These are phyloP conservation scores for Meandrusa payeni DNA, from an alignment of 2,888 invertebrate species.

Conservation along the genomic window DNA sequence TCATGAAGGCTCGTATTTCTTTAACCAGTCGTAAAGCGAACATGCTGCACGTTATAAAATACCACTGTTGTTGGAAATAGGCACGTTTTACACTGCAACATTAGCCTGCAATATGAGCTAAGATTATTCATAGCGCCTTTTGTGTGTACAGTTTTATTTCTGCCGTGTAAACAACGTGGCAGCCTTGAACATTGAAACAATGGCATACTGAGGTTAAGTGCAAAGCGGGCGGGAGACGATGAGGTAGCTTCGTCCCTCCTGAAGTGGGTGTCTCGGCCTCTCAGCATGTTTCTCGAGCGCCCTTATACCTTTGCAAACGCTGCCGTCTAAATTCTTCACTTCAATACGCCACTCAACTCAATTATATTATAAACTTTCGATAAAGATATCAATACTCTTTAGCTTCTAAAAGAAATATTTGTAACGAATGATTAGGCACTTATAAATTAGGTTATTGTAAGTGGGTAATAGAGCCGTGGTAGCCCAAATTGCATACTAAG, in stretches of 20 bases:
- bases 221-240: conserved; percentile 52
- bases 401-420: too few relatives aligned
- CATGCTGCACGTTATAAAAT: not conserved
- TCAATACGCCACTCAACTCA: conserved; percentile 29
- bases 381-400: not conserved
- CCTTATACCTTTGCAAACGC: conserved; percentile 46
- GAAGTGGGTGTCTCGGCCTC: conserved; percentile 33
- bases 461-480: too few relatives aligned
- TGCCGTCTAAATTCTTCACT: conserved; percentile 44
- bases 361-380: conserved; percentile 36
- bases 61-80: not conserved
- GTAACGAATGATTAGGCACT: too few relatives aligned
- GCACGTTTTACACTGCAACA: conserved; percentile 11
- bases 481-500: too few relatives aligned
- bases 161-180: conserved; percentile 21
- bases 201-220: conserved; percentile 45
- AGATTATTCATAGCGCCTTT: conserved; percentile 22
- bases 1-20: too few relatives aligned
- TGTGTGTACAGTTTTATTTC: conserved; percentile 27
- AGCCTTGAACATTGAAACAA: conserved; percentile 44
- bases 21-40: too few relatives aligned
- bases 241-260: conserved; percentile 48
- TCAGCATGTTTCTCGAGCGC: conserved; percentile 39
- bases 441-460: too few relatives aligned
- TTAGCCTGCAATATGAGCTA: conserved; percentile 14